A percentile compares a stretch with the other conserved stretches of the same genome.
These are phyloP conservation scores for Zygothrica quintamaculata DNA, from an alignment of 2,888 invertebrate genomes.

Conservation along the genomic window DNA sequence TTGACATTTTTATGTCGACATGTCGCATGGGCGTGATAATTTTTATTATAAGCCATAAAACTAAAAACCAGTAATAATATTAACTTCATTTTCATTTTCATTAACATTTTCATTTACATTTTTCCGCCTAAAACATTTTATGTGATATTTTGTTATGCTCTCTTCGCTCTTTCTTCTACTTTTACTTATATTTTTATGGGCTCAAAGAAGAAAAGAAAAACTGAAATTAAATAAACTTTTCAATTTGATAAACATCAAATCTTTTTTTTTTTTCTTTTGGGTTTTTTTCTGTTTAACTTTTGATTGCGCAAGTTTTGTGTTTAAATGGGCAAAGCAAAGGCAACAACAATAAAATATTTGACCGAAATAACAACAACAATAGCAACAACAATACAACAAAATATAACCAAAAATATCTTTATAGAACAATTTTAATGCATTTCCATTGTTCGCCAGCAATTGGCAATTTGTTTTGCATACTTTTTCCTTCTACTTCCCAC, in stretches of 20 bases:
- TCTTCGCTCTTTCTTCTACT: conserved; percentile 15
- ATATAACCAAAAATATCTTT: conserved; percentile 19
- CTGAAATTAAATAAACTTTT: conserved; percentile 60
- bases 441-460: conserved; percentile 53
- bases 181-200: conserved; percentile 29
- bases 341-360: conserved; percentile 42
- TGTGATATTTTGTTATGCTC: no score
- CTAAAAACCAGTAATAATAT: conserved; percentile 78
- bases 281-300: conserved; percentile 60
- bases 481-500: conserved; percentile 15
- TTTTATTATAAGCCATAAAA: conserved; percentile 78
- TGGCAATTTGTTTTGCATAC: conserved; percentile 38
- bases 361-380: conserved; percentile 52
- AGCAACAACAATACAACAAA: conserved; percentile 35
- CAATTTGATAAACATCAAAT: conserved; percentile 76
- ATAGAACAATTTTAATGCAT: conserved; percentile 69
- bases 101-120: conserved; percentile 23
- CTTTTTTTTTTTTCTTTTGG: conserved; percentile 43
- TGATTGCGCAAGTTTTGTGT: conserved; percentile 71
- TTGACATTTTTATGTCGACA: conserved; percentile 55
- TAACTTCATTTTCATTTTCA: conserved; percentile 72
- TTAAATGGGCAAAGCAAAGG: conserved; percentile 11
- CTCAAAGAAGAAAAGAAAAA: not conserved
- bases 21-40: conserved; percentile 73
- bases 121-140: not conserved